phyloP scores from a whole-genome alignment of 2,797 vertebrate genomes.

The Chrysocyon brachyurus region DNA sequence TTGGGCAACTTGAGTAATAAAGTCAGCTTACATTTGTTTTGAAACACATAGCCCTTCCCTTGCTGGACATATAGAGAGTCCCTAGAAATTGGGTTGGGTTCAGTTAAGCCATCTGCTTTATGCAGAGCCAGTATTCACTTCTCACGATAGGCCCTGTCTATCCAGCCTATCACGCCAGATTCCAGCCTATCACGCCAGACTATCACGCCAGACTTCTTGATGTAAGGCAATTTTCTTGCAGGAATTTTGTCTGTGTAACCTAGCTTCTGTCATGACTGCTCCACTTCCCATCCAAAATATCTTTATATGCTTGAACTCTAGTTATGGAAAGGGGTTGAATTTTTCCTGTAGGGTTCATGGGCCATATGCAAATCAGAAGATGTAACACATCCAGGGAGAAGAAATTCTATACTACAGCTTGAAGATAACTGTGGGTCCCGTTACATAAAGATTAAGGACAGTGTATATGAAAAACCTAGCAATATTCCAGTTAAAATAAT shows the following conservation, averaged over 20 bases:
- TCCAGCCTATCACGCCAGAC: neutral
- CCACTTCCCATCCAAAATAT: neutral
- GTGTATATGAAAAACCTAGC: neutral
- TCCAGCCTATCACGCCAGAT: neutral
- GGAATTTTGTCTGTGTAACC: neutral
- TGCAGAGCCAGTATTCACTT: neutral
- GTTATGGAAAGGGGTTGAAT: neutral
- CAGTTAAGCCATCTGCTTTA: neutral
- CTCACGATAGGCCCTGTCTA: too few relatives aligned
- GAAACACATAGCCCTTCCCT: neutral
- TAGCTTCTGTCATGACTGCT: neutral
- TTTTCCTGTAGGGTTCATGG: neutral
- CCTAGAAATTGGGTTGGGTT: neutral
- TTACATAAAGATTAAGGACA: constrained; percentile 21
- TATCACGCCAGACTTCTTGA: neutral
- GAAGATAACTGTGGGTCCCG: neutral
- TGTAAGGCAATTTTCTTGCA: neutral
- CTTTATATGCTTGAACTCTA: neutral
- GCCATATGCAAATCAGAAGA: neutral
- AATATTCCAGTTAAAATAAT: neutral
- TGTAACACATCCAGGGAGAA: neutral
- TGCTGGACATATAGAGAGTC: neutral
- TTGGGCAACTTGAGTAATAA: neutral
- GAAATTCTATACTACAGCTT: neutral
- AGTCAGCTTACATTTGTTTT: neutral